Conservation (phyloP, 2,113 vertebrate species). For the Daubentonia madagascariensis region DNA sequence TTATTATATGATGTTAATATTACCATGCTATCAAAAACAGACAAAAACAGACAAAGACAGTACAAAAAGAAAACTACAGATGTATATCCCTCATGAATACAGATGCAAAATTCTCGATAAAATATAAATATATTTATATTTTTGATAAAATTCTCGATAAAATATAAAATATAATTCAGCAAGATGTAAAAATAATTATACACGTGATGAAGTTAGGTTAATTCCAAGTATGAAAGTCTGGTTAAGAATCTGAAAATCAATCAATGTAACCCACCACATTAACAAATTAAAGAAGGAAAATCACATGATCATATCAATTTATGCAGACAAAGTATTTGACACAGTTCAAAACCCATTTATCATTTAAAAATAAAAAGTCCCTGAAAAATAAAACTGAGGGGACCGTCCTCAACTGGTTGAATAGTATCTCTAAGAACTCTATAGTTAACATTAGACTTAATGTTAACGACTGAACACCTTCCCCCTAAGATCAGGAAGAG, state of each 20-base stretch:
- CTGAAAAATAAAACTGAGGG: background rate
- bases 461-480: background rate
- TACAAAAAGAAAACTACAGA: background rate
- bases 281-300: background rate
- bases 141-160: no score
- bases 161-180: background rate
- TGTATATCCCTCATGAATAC: background rate
- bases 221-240: background rate
- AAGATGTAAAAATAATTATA: background rate
- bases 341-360: background rate
- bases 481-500: background rate
- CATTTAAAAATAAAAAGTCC: background rate
- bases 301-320: background rate
- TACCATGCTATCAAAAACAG: background rate
- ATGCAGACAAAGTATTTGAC: background rate
- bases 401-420: background rate
- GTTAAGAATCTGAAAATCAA: background rate
- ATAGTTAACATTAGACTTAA: background rate
- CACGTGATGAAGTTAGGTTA: background rate
- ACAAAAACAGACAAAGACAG: background rate
- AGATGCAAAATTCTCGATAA: background rate
- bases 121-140: background rate
- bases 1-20: background rate
- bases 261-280: background rate
- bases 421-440: background rate